Evolutionary conservation across 2,797 vertebrate genomes (phyloP).

Genomic region (Acanthis flammea): DNA sequence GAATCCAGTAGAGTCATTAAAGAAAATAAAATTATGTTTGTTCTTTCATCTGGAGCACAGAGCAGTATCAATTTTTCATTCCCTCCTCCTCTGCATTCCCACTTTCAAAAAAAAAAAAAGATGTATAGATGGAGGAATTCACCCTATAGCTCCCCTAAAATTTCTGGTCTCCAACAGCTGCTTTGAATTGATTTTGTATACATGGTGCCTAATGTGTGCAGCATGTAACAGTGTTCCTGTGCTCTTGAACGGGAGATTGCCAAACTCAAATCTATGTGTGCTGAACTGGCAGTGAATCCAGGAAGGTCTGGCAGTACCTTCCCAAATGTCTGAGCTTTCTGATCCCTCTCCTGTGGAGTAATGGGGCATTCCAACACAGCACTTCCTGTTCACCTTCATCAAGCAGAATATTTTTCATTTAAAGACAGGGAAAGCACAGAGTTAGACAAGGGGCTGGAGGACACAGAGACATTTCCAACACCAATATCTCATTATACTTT

Average conservation of each 20-base stretch:
- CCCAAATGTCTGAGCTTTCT: not conserved
- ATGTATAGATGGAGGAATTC: not conserved
- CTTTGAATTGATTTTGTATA: constrained; percentile 41
- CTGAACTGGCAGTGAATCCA: not conserved
- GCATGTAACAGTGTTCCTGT: not conserved
- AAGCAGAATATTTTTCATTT: not conserved
- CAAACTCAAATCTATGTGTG: not conserved
- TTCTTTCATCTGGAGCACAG: constrained; percentile 41
- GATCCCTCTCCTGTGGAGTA: not conserved
- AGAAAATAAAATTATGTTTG: constrained; percentile 46
- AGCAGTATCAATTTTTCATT: constrained; percentile 54
- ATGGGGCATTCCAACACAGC: not conserved
- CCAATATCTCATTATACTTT: not conserved
- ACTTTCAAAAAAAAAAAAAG: not conserved
- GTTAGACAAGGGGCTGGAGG: not conserved
- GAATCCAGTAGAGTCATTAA: constrained; percentile 28
- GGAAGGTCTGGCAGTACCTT: not conserved
- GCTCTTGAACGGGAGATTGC: not conserved
- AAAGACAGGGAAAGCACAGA: not conserved
- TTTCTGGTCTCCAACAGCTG: constrained; percentile 32
- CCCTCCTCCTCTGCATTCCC: constrained; percentile 49
- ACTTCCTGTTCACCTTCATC: not conserved
- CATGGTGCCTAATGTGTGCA: constrained; percentile 21
- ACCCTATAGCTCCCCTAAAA: constrained; percentile 10
- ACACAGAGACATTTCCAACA: not conserved